These are phyloP conservation scores for Catharus fuscescens DNA, from an alignment of 2,113 vertebrate genomes.

Conservation along the genomic window DNA sequence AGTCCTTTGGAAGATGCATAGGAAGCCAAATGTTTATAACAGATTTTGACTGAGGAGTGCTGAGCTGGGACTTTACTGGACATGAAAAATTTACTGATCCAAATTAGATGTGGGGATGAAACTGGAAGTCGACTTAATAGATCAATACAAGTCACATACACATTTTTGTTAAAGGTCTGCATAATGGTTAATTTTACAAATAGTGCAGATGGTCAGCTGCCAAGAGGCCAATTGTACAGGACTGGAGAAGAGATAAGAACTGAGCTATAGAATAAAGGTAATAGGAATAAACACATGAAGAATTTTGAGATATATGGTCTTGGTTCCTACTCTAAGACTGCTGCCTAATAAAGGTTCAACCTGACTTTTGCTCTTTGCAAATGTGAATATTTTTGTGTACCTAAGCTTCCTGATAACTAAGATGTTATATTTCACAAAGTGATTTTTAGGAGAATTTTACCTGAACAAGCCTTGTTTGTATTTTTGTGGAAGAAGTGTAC, in stretches of 20 bases:
- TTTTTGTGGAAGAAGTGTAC: not conserved
- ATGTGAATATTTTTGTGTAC: not conserved
- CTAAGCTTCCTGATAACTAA: not conserved
- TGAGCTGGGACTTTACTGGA: not conserved
- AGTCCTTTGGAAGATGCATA: not conserved
- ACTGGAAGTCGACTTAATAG: not conserved
- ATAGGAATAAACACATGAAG: not conserved
- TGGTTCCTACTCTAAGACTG: not conserved
- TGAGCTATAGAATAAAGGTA: not conserved
- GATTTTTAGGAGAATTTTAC: not conserved
- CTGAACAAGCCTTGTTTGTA: not conserved
- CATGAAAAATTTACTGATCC: not conserved
- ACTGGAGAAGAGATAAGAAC: not conserved
- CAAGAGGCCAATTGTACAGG: not conserved
- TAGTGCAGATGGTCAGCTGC: not conserved
- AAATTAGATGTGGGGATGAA: not conserved
- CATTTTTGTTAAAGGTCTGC: not conserved
- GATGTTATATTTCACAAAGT: not conserved
- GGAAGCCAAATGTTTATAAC: not conserved
- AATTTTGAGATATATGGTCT: not conserved
- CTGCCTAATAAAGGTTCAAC: not conserved
- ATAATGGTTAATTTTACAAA: not conserved
- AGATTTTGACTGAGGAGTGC: not conserved
- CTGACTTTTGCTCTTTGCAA: not conserved
- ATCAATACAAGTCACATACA: not conserved